Base-by-base conservation (phyloP, 92 coral and sea anemone species). In the Meandrina meandrites region DNA sequence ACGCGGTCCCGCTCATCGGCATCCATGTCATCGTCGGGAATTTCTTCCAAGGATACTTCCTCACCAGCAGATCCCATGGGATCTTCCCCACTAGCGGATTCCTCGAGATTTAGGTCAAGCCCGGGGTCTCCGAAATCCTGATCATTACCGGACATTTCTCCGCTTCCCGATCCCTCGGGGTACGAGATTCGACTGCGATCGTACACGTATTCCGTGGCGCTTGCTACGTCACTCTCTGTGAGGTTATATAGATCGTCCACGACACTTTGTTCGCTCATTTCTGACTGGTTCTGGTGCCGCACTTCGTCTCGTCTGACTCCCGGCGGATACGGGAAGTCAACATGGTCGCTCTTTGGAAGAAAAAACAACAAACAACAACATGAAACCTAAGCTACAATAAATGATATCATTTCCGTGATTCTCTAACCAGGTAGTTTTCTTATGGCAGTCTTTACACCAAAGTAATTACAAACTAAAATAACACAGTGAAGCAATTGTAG, bases 311-410 rank as follows among this genome's bases (percentile, higher is more conserved):
- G 93, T 37, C 99, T 98, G 34, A 97, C 99, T 17, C 99, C 99
- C 50, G 98, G 94, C n/a, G 99, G 99, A 62, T 95, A 97, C 24
- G 99, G 99, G 75, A 97, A 97, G 88, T 97, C 99, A 32, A 79
- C 85, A 77, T 88, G 86, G 48, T 90, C 94, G 80, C 91, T 87
- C 99, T 97, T 80, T 40, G 57, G 68, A 60, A 48, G 57, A 56
- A 85, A 79, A 24, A 12, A n/a, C n/a, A 8, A 37, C 48, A 68
- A 32, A 74, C 47, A 17, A 51, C 31, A 31, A 47, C 12, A 36
- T 16, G 1, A 36, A 73, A 36, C 27, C 27, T 13, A 36, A 73
- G 28, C 48, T 40, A 68, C 35, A 54, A 27, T 17, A 9, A 66
- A 66, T 66, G 32, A 28, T 15, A 35, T 18, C 68, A 60, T 60